Conservation (phyloP, 2,113 vertebrate genomes). For the Eurypyga helias region DNA sequence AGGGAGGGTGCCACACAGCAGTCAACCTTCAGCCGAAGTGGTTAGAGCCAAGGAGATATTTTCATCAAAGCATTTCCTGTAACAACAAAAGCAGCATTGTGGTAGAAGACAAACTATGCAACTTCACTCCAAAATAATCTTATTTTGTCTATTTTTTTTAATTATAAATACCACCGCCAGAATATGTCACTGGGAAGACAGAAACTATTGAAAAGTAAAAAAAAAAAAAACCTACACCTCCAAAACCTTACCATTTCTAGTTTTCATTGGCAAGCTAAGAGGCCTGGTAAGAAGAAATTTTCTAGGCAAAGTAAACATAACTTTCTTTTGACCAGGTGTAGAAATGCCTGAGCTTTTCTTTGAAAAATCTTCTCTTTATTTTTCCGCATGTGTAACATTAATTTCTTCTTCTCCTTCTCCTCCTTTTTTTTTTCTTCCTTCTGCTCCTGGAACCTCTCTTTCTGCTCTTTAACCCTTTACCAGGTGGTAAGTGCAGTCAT, state of each 20-base stretch:
- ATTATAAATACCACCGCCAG: neutral
- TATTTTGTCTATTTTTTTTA: neutral
- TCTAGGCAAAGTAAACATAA: neutral
- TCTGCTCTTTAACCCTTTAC: conserved; percentile 74
- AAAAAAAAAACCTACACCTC: neutral
- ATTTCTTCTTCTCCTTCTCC: conserved; percentile 68
- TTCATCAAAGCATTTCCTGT: neutral
- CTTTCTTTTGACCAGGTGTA: conserved; percentile 7
- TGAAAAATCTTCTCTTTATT: conserved; percentile 50
- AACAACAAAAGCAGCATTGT: neutral
- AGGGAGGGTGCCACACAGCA: neutral
- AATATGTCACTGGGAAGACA: neutral
- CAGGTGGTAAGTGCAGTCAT: conserved; percentile 83
- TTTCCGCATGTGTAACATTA: conserved; percentile 49
- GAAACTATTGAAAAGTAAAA: neutral
- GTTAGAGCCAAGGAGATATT: neutral
- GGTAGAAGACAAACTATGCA: neutral
- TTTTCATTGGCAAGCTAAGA: neutral
- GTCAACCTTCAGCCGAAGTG: neutral
- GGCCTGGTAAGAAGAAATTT: neutral
- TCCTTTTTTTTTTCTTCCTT: conserved; percentile 66
- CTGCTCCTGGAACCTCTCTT: conserved; percentile 77
- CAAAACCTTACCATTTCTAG: neutral
- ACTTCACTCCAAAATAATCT: neutral
- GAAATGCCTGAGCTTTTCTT: conserved; percentile 14